Evolutionary conservation across 1,140 invertebrate genomes (phyloP), one percentile per base, ranked within the genome.

Genomic region (Formica exsecta): DNA sequence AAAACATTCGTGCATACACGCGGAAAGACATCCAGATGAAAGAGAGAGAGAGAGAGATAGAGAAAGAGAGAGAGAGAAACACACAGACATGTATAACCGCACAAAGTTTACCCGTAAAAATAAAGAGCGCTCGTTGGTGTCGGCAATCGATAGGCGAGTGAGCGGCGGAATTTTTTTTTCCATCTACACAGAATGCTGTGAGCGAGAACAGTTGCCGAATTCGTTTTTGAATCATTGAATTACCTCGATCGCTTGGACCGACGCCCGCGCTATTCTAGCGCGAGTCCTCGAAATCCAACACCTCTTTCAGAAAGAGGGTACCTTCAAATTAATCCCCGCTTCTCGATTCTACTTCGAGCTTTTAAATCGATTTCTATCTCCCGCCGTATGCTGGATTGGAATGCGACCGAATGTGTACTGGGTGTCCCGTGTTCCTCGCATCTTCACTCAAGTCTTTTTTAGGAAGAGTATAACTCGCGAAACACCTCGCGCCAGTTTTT

Each of bases 361-460:
- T 54, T 59, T 51, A 57, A 83, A 74, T 83, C 68, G 79, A 74
- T 83, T 48, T 61, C 54, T 32, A 73, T 73, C 79, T 44, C 54
- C 51, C 13, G 19, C 48, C 25, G 19, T 22, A 38, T 51, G 3
- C 32, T 4, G 36, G 19, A 71, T 81, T 73, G 38, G 13, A 73
- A 81, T 61, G 51, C 66, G 38, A 22, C 8, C 36, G n/a, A 22
- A 75, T 61, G 73, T 61, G 73, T 76, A 76, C 13, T 41, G 38
- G 54, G 22, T 76, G 36, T 29, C 41, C 16, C 57, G 38, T 75
- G 36, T 29, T 62, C 16, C 57, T 11, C 16, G n/a, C 73, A 38
- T n/a, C 11, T 74, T n/a, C 54, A 6, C 25, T 48, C 32, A 64
- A 41, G 8, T 48, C 6, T 79, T 16, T 1, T 29, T 41, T 29